Conservation (phyloP, 2,113 vertebrate genomes). For the Aegypius monachus region DNA sequence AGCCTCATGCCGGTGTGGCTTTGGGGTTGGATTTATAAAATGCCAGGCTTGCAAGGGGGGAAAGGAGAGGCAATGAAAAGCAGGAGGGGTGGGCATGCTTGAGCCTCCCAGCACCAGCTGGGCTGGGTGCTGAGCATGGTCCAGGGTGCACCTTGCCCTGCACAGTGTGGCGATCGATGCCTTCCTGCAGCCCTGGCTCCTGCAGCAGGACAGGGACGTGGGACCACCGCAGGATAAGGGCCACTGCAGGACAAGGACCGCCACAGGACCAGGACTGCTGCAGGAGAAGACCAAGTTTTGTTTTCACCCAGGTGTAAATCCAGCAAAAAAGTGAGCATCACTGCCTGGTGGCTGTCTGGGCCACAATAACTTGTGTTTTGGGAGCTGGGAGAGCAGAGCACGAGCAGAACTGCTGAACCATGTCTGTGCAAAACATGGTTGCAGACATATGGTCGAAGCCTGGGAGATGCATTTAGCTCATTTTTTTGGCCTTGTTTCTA, state of each 20-base stretch:
- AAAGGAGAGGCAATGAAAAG: too few species aligned
- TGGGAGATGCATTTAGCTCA: neutral
- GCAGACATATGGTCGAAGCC: accelerated
- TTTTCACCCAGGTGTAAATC: neutral
- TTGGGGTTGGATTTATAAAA: neutral
- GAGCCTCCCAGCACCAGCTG: neutral
- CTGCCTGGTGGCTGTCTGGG: neutral
- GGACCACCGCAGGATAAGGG: neutral
- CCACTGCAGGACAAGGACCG: neutral
- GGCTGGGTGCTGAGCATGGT: neutral
- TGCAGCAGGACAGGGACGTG: neutral
- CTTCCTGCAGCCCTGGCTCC: neutral
- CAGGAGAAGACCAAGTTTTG: neutral
- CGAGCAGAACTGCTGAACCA: neutral
- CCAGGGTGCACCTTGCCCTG: neutral
- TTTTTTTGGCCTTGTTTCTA: neutral
- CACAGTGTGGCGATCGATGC: accelerated
- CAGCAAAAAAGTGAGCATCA: neutral
- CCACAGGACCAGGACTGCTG: neutral
- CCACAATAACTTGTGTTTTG: neutral
- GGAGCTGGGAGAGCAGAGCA: neutral
- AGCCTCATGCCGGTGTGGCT: neutral
- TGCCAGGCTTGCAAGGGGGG: neutral
- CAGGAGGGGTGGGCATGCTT: neutral
- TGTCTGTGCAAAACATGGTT: neutral